A percentile compares a stretch with the other conserved stretches of the same genome.
Evolutionary conservation across 2,797 vertebrate genomes (phyloP).

Genomic region (Fringilla coelebs): DNA sequence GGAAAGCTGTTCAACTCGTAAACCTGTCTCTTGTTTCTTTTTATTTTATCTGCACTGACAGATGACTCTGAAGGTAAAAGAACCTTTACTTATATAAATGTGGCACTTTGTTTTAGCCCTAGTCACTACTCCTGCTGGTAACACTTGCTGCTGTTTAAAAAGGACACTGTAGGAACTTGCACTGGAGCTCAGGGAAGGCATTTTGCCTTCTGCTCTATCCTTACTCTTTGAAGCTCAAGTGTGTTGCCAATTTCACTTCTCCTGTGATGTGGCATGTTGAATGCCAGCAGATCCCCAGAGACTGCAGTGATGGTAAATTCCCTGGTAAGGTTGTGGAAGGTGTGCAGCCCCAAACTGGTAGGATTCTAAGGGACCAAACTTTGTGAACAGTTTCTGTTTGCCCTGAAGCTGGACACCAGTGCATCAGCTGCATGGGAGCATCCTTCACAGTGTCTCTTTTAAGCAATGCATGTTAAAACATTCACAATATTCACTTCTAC

Average conservation of each 20-base stretch:
- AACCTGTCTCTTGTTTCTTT: slow-evolving; percentile 80
- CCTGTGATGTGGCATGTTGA: not conserved
- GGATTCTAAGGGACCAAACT: not conserved
- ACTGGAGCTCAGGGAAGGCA: not conserved
- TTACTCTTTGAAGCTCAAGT: not conserved
- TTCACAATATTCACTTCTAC: not conserved
- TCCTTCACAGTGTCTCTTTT: slow-evolving; percentile 69
- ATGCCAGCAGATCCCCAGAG: not conserved
- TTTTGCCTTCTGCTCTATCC: rapidly evolving
- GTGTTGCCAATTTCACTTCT: not conserved
- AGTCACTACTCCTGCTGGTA: not conserved
- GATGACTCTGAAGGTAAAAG: slow-evolving; percentile 98
- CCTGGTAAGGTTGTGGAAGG: not conserved
- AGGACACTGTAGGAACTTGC: slow-evolving; percentile 59
- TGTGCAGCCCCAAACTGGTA: not conserved
- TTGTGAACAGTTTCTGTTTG: not conserved
- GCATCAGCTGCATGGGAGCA: not conserved
- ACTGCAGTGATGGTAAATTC: not conserved
- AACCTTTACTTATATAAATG: slow-evolving; percentile 73
- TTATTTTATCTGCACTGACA: slow-evolving; percentile 89
- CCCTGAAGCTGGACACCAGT: not conserved
- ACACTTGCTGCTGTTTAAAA: slow-evolving; percentile 32
- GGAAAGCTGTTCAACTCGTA: slow-evolving; percentile 61
- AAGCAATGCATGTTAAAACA: slow-evolving; percentile 36
- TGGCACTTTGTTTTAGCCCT: slow-evolving; percentile 47